Conservation (phyloP, 1,140 invertebrate species). For the Danaus melanippus region DNA sequence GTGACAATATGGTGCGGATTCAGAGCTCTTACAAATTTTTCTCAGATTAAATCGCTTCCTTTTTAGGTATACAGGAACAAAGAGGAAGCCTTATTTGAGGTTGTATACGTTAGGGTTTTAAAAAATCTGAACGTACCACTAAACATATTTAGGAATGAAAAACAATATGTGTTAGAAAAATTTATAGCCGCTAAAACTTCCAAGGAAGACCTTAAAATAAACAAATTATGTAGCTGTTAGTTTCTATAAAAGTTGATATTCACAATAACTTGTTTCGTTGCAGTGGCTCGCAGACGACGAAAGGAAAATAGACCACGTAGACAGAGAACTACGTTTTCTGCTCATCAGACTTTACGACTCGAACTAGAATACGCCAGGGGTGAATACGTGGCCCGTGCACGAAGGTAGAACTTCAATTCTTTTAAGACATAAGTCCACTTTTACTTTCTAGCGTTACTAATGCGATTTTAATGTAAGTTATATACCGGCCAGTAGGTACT, state of each 20-base stretch:
- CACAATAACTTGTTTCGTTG: conserved; percentile 6
- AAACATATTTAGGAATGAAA: too few species aligned
- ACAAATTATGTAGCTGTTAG: background rate
- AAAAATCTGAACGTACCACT: too few species aligned
- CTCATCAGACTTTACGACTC: conserved; percentile 90
- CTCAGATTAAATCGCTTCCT: conserved; percentile 43
- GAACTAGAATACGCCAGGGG: conserved; percentile 92
- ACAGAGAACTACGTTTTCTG: conserved; percentile 95
- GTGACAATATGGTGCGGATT: conserved; percentile 54
- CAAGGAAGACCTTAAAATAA: too few species aligned
- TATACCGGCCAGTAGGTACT: too few species aligned
- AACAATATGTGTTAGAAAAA: too few species aligned
- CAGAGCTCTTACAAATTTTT: conserved; percentile 56
- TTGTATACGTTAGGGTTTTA: too few species aligned
- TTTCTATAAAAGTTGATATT: conserved; percentile 13
- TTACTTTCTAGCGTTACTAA: too few species aligned
- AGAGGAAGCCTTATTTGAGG: conserved; percentile 43
- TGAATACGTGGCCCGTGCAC: conserved; percentile 91
- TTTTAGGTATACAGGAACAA: conserved; percentile 41
- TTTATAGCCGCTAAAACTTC: too few species aligned
- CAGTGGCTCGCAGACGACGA: conserved; percentile 87
- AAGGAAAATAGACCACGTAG: conserved; percentile 88
- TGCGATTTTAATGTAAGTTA: too few species aligned
- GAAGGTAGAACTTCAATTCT: conserved; percentile 64
- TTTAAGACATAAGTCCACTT: too few species aligned